Base-by-base conservation (phyloP, 2,888 invertebrate species). In the Mamestra brassicae region DNA sequence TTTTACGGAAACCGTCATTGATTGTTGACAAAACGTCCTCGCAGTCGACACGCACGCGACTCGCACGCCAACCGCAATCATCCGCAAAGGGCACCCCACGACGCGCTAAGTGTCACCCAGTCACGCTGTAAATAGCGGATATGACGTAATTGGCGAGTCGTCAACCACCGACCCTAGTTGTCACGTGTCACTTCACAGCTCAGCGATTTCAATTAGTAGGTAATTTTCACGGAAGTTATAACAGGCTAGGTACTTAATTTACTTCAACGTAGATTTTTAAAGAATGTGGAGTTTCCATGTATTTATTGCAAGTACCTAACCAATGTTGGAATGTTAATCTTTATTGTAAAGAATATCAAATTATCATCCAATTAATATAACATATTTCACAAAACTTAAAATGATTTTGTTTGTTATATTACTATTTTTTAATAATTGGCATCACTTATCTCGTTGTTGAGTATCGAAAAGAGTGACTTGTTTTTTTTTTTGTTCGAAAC, bases 71-170 rank as follows among this genome's bases (percentile, higher is more conserved):
- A 76, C 67, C 54, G 75, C 72, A 87, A 80, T 84, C 75, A 80
- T 64, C 70, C 60, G 71, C 72, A 81, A 80, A 81, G 60, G 64
- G 58, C 61, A 45, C 55, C 62, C 69, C 57, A 60, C 74, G 80
- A 73, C 68, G 61, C 42, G 67, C 60, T 72, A 78, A 78, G 71
- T 83, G 71, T 69, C 63, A 68, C 69, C 62, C 72, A 80, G 73
- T 70, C 63, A 64, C 69, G 57, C 72, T 81, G 76, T 65, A 85
- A 85, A 67, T 70, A 74, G 38, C 64, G 62, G 62, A 55, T 75
- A 80, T 65, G 68, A 65, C 47, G 74, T 86, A 85, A 88, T 83
- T 85, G 77, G 68, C 62, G 62, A 64, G 63, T 76, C 45, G 52
- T 70, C 77, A 71, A 64, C 69, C 45, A 52, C 36, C 64, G 47